Conservation (phyloP, 2,888 invertebrate species). For the Nephrotoma flavescens region DNA sequence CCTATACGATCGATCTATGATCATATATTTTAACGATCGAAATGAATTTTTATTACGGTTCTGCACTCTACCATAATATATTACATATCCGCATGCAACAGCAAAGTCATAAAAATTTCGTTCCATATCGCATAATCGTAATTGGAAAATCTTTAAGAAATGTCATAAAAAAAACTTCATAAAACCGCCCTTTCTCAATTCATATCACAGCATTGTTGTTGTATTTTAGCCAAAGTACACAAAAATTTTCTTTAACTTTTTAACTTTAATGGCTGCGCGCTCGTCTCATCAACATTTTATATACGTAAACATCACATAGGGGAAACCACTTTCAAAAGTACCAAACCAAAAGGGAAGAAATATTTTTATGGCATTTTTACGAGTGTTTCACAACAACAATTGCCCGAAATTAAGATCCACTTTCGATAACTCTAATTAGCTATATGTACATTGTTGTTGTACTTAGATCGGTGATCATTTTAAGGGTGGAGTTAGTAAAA, state of each 20-base stretch:
- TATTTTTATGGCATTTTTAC: not conserved
- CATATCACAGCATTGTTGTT: not conserved
- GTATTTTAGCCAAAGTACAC: not conserved
- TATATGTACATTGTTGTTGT: not conserved
- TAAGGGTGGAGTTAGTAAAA: not conserved
- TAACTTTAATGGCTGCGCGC: not conserved
- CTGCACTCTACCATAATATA: not conserved
- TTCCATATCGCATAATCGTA: not conserved
- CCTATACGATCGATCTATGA: not conserved
- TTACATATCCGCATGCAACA: not conserved
- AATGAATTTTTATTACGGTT: not conserved
- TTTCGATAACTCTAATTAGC: not conserved
- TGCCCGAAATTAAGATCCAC: not conserved
- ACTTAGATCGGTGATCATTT: not conserved
- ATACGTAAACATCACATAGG: not conserved
- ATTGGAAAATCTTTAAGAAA: not conserved
- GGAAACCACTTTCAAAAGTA: not conserved
- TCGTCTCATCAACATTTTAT: not conserved
- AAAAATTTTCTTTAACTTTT: not conserved
- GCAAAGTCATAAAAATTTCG: not conserved
- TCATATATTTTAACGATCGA: not conserved
- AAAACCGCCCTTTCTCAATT: not conserved
- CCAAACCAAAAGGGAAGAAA: not conserved
- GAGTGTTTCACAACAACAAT: not conserved
- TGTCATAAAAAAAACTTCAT: not conserved